phyloP scores from a whole-genome alignment of 2,888 invertebrate species.

The Tetragonisca angustula region DNA sequence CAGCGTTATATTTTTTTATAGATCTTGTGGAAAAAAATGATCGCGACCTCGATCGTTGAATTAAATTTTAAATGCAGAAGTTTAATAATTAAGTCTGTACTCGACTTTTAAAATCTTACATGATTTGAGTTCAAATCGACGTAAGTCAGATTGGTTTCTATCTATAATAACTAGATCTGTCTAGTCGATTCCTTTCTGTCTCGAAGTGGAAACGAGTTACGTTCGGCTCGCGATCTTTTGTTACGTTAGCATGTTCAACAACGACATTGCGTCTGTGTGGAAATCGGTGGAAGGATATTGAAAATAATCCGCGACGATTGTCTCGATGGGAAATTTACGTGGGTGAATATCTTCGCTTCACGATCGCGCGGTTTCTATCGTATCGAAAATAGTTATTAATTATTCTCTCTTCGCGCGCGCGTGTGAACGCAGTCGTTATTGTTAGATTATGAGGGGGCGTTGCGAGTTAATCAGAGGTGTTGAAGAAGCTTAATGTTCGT shows the following conservation, averaged over 20 bases:
- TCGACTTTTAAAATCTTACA: no score
- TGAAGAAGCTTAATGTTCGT: constrained; percentile 17
- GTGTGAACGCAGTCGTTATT: background rate
- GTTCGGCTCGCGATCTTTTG: constrained; percentile 29
- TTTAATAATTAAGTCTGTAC: no score
- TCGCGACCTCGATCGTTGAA: no score
- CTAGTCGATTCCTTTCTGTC: background rate
- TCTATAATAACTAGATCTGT: no score
- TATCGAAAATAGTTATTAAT: background rate
- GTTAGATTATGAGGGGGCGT: background rate
- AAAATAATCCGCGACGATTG: constrained; percentile 52
- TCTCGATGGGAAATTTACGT: no score
- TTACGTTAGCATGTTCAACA: constrained; percentile 19
- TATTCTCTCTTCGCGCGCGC: no score
- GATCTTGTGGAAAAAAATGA: no score
- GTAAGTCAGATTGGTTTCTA: no score
- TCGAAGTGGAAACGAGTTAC: constrained; percentile 5
- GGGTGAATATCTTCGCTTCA: no score
- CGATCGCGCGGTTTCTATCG: background rate
- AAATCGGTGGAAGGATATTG: constrained; percentile 32
- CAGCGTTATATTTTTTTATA: background rate
- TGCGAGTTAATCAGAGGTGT: constrained; percentile 3
- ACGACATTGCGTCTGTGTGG: constrained; percentile 11
- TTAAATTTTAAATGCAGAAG: no score
- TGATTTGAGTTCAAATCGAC: no score